Evolutionary conservation across 1,140 invertebrate species (phyloP).

Genomic region (Leptopilina clavipes): DNA sequence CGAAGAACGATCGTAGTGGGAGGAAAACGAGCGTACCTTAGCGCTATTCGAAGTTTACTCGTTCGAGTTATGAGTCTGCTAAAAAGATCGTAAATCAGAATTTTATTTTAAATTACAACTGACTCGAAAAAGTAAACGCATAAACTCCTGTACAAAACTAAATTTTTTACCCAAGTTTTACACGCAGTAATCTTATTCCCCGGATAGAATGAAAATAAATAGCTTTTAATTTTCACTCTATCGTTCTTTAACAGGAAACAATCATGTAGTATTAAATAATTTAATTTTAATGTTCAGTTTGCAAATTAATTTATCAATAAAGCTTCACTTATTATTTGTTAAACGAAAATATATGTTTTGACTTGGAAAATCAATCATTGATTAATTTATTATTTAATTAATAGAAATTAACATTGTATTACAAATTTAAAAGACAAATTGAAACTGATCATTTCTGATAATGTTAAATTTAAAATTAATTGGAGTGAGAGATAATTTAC

Average conservation of each 20-base stretch:
- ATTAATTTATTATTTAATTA: too few species aligned
- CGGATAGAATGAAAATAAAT: neutral
- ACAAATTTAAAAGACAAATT: too few species aligned
- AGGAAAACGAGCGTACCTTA: neutral
- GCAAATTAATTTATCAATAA: too few species aligned
- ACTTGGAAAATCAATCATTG: too few species aligned
- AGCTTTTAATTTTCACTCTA: conserved; percentile 3
- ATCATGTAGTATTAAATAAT: too few species aligned
- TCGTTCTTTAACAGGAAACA: neutral
- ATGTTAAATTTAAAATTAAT: too few species aligned
- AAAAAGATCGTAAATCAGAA: conserved; percentile 1
- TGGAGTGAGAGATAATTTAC: too few species aligned
- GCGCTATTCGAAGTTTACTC: neutral
- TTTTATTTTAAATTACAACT: conserved; percentile 1
- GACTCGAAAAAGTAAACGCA: conserved; percentile 4
- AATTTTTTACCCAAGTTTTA: neutral
- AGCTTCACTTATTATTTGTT: too few species aligned
- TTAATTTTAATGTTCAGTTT: too few species aligned
- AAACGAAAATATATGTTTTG: too few species aligned
- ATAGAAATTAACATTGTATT: too few species aligned
- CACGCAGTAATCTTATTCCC: neutral
- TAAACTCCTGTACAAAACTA: neutral
- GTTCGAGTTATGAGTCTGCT: conserved; percentile 14
- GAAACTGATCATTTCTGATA: too few species aligned
- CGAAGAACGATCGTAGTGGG: neutral